These are phyloP conservation scores for Paramisgurnus dabryanus DNA, from an alignment of 2,113 vertebrate species.

Conservation along the genomic window DNA sequence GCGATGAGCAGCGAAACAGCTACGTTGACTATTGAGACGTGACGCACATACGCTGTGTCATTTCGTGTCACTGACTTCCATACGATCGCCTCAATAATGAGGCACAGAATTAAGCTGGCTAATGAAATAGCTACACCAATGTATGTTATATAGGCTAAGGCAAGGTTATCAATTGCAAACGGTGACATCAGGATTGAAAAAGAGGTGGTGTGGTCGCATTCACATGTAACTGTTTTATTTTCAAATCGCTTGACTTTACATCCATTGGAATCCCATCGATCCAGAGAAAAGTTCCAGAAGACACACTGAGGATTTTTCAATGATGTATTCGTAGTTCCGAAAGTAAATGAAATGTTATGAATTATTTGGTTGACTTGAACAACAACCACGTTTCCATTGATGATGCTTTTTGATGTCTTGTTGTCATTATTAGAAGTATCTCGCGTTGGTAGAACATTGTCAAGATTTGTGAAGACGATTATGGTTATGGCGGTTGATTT, in stretches of 20 bases:
- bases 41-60: constrained; percentile 82
- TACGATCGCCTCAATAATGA: constrained; percentile 75
- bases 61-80: constrained; percentile 80
- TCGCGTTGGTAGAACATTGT: constrained; percentile 69
- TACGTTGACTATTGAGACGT: constrained; percentile 83
- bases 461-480: constrained; percentile 68
- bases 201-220: constrained; percentile 78
- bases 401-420: constrained; percentile 11
- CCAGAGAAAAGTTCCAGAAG: constrained; percentile 77
- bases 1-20: constrained; percentile 78
- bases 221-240: constrained; percentile 61
- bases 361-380: constrained; percentile 64
- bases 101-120: constrained; percentile 77
- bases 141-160: constrained; percentile 55
- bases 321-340: constrained; percentile 68
- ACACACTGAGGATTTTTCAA: constrained; percentile 70
- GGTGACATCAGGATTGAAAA: constrained; percentile 88
- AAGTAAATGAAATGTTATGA: constrained; percentile 68
- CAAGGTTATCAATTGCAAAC: not conserved
- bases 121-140: constrained; percentile 81
- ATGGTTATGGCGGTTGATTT: constrained; percentile 64
- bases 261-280: constrained; percentile 69
- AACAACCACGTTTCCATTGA: constrained; percentile 74
- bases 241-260: constrained; percentile 54
- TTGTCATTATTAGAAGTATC: constrained; percentile 15